Conservation (phyloP, 1,140 invertebrate species). For the Seison nebaliae region DNA sequence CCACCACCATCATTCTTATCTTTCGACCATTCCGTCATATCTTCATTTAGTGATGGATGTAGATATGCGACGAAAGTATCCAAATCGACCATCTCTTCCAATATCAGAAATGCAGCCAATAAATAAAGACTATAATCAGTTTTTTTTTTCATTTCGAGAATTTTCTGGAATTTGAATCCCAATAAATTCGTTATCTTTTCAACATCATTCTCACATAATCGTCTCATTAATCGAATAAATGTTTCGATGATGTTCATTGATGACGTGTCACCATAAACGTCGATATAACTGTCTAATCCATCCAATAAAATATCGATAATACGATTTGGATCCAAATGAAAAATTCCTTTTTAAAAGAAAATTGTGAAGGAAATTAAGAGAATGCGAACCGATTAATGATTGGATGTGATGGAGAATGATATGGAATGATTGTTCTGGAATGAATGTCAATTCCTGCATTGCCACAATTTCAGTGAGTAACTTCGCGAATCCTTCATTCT, state of each 20-base stretch:
- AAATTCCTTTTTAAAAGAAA: slow-evolving; percentile 45
- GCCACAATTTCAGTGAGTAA: slow-evolving; percentile 78
- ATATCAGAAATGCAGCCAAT: slow-evolving; percentile 59
- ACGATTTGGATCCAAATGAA: slow-evolving; percentile 90
- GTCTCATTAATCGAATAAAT: slow-evolving; percentile 53
- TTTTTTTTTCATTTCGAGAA: slow-evolving; percentile 30
- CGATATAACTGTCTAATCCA: slow-evolving; percentile 63
- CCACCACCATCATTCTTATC: slow-evolving; percentile 50
- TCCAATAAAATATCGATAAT: slow-evolving; percentile 84
- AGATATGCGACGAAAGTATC: slow-evolving; percentile 74
- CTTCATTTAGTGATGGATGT: slow-evolving; percentile 50
- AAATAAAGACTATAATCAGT: slow-evolving; percentile 57
- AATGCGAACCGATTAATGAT: slow-evolving; percentile 14
- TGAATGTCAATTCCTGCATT: too few species aligned
- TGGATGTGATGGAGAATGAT: slow-evolving; percentile 15
- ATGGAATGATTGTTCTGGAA: slow-evolving; percentile 18
- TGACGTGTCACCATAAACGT: too few species aligned
- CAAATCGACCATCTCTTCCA: slow-evolving; percentile 53
- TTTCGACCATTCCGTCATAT: slow-evolving; percentile 51
- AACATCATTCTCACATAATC: slow-evolving; percentile 42
- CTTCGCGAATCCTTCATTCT: slow-evolving; percentile 94
- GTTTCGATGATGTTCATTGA: slow-evolving; percentile 26
- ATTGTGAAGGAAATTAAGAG: slow-evolving; percentile 1
- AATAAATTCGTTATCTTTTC: slow-evolving; percentile 66
- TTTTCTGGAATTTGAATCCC: slow-evolving; percentile 67